phyloP scores from a whole-genome alignment of 2,888 invertebrate genomes.

The Zaprionus bogoriensis region DNA sequence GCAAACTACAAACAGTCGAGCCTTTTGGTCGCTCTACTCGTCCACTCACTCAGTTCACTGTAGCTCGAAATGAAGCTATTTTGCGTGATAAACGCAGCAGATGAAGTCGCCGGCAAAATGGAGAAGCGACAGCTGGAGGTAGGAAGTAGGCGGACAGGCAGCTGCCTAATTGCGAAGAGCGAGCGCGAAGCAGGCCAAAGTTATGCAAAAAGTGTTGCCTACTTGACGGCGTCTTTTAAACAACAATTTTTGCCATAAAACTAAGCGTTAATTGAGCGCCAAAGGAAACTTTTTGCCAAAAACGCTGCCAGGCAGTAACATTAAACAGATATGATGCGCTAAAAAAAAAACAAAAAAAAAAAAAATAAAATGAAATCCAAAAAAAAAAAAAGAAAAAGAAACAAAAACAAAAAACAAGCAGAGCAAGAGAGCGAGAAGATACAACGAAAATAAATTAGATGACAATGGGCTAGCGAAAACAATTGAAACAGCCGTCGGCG shows the following conservation, averaged over 20 bases:
- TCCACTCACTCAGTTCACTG: constrained; percentile 19
- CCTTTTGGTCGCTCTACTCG: constrained; percentile 23
- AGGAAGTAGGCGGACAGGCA: neutral
- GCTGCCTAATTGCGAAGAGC: constrained; percentile 55
- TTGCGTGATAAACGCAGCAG: constrained; percentile 12
- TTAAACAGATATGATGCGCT: constrained; percentile 52
- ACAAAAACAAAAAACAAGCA: neutral
- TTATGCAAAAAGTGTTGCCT: constrained; percentile 50
- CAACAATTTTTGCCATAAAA: constrained; percentile 60
- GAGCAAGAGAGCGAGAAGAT: neutral
- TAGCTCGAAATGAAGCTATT: constrained; percentile 63
- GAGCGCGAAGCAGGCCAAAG: constrained; percentile 8
- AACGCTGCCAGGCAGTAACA: constrained; percentile 49
- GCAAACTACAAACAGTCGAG: constrained; percentile 21
- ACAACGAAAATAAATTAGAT: constrained; percentile 46
- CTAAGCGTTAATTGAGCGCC: constrained; percentile 75
- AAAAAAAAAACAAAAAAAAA: neutral
- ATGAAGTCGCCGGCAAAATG: neutral
- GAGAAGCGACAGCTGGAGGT: too few species aligned
- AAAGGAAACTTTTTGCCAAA: constrained; percentile 42
- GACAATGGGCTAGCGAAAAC: constrained; percentile 57
- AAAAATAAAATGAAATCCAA: neutral
- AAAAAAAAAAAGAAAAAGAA: neutral
- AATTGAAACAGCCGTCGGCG: constrained; percentile 55
- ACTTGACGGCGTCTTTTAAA: constrained; percentile 51